These are phyloP conservation scores for Murina feae DNA, from an alignment of 2,113 vertebrate species.

Conservation along the genomic window DNA sequence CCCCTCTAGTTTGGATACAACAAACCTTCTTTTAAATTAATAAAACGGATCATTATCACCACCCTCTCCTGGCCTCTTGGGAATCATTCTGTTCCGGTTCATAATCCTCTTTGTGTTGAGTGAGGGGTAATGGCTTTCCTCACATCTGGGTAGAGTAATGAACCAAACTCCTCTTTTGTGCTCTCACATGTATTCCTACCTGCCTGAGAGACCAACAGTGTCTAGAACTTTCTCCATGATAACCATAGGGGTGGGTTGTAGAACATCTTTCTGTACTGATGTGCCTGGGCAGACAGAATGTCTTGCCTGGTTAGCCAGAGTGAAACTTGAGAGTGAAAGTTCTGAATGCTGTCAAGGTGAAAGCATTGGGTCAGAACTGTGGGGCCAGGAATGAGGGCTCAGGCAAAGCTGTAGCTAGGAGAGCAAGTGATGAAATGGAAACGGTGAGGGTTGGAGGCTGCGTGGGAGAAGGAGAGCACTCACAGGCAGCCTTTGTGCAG, in stretches of 20 bases:
- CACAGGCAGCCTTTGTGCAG: fast-evolving
- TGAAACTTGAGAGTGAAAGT: background rate
- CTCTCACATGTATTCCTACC: background rate
- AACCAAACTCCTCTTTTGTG: background rate
- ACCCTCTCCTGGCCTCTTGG: background rate
- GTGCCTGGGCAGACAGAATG: background rate
- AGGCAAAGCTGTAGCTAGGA: background rate
- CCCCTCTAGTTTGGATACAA: background rate
- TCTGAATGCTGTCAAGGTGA: background rate
- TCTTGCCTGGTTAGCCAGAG: background rate
- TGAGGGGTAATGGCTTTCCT: background rate
- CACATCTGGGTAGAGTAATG: background rate
- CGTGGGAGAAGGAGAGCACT: fast-evolving
- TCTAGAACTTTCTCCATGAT: background rate
- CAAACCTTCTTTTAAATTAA: background rate
- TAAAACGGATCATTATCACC: background rate
- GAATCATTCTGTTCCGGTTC: background rate
- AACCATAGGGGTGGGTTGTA: background rate
- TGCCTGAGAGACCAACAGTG: background rate
- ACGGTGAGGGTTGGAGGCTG: background rate
- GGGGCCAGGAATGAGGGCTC: too few species aligned
- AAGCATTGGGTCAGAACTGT: background rate
- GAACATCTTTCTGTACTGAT: background rate
- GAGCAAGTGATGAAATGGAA: background rate
- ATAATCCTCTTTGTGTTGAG: conserved; percentile 26